A percentile compares a stretch with the other conserved stretches of the same genome.
Conservation (phyloP, 2,888 invertebrate genomes). For the Tridacna gigas region DNA sequence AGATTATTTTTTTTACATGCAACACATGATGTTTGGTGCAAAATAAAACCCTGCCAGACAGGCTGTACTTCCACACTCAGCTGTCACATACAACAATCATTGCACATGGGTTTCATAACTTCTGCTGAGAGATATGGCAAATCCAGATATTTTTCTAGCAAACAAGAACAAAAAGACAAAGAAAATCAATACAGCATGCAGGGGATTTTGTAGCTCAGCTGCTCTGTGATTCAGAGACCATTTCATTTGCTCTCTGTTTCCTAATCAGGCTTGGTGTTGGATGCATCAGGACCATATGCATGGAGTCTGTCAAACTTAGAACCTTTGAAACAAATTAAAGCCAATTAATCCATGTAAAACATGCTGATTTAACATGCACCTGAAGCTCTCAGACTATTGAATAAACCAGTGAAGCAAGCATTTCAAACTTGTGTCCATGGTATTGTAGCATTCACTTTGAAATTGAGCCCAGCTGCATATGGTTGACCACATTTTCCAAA, state of each 20-base stretch:
- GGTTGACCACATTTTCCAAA: background rate
- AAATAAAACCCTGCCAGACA: conserved; percentile 46
- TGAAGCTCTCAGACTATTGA: conserved; percentile 26
- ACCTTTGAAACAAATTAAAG: conserved; percentile 54
- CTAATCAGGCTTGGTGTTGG: conserved; percentile 69
- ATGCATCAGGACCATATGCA: conserved; percentile 73
- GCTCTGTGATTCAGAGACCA: conserved; percentile 64
- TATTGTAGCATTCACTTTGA: background rate
- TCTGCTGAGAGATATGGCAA: conserved; percentile 70
- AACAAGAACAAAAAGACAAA: conserved; percentile 82
- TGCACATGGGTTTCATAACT: conserved; percentile 50
- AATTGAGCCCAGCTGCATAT: conserved; percentile 37
- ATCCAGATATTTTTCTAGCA: conserved; percentile 78
- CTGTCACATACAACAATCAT: conserved; percentile 44
- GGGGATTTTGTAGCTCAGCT: conserved; percentile 76
- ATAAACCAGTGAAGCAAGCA: conserved; percentile 26
- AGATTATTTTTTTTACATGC: conserved; percentile 43
- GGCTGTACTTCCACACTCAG: conserved; percentile 50
- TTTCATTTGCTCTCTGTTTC: conserved; percentile 65
- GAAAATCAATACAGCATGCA: conserved; percentile 80
- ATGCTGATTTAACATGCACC: conserved; percentile 47
- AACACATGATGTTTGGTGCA: conserved; percentile 61
- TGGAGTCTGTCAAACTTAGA: conserved; percentile 50
- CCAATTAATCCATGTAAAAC: conserved; percentile 55
- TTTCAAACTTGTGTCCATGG: conserved; percentile 10